Evolutionary conservation across 1,140 invertebrate genomes (phyloP), one percentile per base, ranked within the genome.

Genomic region (Drosophila takahashii): DNA sequence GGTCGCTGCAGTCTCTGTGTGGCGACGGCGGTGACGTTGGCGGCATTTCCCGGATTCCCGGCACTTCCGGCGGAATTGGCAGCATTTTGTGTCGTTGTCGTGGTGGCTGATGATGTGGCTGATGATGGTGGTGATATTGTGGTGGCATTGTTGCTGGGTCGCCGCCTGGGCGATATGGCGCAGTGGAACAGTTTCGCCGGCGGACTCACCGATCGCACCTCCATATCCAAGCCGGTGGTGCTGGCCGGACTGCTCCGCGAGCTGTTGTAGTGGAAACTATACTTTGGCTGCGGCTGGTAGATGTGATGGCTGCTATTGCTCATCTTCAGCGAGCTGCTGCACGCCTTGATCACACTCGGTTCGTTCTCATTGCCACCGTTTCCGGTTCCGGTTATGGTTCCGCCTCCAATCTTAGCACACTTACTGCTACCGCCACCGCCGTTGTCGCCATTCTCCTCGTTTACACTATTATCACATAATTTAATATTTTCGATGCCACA

Each of bases 101-200:
- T 52, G 22, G 57, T 53, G 60, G 36, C 50, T 9, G 66, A 44
- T 8, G 66, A 47, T 67, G 66, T 29, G 27, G 64, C 22, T 13
- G 65, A 26, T 61, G 56, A 26, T 27, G 59, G 11, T 64, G 44
- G 15, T 10, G 15, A 18, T 18, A 10, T 39, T 34, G 37, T 56
- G n/a, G 48, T 60, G 39, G 84, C 32, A 92, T 90, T 89, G 92
- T 77, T 90, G 51, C 79, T 89, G 86, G 95, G 94, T 92, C 95
- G 93, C 92, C 95, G 94, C 77, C 95, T 93, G 22, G 94, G 94
- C 53, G 94, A 94, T 45, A 94, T 94, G 75, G 93, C 94, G 84
- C 93, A 94, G 81, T 95, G 95, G 79, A 96, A 95, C 71, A 97
- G 93, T 93, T 96, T 96, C 62, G 96, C 94, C 26, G 95, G 95